phyloP scores from a whole-genome alignment of 2,113 vertebrate genomes.

The Myotis yumanensis region DNA sequence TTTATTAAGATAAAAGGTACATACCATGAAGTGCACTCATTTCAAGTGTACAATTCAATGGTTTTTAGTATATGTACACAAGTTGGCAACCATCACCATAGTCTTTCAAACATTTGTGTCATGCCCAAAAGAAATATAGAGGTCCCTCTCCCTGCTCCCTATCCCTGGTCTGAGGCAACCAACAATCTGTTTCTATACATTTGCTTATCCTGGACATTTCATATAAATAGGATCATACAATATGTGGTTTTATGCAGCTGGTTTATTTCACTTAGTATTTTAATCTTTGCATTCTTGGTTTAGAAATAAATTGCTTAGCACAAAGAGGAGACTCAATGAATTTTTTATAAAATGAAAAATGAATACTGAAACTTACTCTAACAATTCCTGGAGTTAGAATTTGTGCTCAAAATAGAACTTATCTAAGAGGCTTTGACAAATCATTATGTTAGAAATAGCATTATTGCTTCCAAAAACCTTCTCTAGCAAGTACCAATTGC shows the following conservation, averaged over 20 bases:
- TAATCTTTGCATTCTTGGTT: slow-evolving; percentile 2
- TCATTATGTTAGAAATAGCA: neutral
- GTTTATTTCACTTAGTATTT: slow-evolving; percentile 7
- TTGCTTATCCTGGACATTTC: neutral
- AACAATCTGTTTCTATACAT: neutral
- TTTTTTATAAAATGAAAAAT: slow-evolving; percentile 41
- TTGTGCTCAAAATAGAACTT: neutral
- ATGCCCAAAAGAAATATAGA: neutral
- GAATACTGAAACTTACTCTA: neutral
- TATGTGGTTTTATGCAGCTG: neutral
- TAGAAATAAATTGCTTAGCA: slow-evolving; percentile 35
- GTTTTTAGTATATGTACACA: neutral
- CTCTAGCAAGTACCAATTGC: neutral
- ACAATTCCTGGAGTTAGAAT: neutral
- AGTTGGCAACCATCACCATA: neutral
- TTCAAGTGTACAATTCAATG: neutral
- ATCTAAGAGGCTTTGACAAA: neutral
- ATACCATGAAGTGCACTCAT: neutral
- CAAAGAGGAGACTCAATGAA: neutral
- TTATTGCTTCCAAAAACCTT: neutral
- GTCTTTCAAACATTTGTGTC: neutral
- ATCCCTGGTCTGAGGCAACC: neutral
- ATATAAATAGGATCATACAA: neutral
- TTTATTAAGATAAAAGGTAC: neutral
- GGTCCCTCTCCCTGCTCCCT: neutral